Evolutionary conservation across 2,797 vertebrate genomes (phyloP).

Genomic region (Thamnophis elegans): DNA sequence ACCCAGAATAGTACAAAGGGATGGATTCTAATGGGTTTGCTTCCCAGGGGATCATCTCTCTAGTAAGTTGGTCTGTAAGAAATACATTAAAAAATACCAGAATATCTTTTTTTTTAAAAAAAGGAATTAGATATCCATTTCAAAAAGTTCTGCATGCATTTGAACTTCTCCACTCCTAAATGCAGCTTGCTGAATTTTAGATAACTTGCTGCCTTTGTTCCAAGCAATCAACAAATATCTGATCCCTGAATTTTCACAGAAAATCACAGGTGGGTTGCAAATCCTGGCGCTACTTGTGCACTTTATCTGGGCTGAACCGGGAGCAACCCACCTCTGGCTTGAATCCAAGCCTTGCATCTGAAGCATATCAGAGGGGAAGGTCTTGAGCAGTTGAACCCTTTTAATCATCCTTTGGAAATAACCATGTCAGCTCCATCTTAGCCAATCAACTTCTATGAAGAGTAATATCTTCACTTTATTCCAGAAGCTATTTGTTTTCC

Average conservation of each 20-base stretch:
- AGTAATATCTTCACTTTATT: slow-evolving; percentile 35
- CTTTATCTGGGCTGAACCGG: too few relatives aligned
- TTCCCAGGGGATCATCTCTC: neutral
- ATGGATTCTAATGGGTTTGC: neutral
- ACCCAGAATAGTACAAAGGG: neutral
- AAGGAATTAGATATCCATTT: neutral
- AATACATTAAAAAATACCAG: neutral
- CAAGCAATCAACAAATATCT: neutral
- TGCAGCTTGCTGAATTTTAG: neutral
- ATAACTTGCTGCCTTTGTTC: neutral
- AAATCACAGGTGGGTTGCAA: neutral
- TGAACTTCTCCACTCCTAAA: neutral
- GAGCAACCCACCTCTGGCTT: neutral
- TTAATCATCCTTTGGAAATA: slow-evolving; percentile 38
- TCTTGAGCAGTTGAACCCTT: neutral
- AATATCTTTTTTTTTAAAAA: neutral
- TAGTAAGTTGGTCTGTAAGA: neutral
- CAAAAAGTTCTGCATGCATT: neutral
- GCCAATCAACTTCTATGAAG: slow-evolving; percentile 18
- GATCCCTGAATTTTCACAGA: neutral
- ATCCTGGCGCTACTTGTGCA: too few relatives aligned
- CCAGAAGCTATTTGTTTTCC: slow-evolving; percentile 48
- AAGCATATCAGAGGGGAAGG: slow-evolving; percentile 23
- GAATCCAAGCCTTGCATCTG: slow-evolving; percentile 12
- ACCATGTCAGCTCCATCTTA: slow-evolving; percentile 10